phyloP scores from a whole-genome alignment of 2,113 vertebrate species.

The Sphyrna mokarran region DNA sequence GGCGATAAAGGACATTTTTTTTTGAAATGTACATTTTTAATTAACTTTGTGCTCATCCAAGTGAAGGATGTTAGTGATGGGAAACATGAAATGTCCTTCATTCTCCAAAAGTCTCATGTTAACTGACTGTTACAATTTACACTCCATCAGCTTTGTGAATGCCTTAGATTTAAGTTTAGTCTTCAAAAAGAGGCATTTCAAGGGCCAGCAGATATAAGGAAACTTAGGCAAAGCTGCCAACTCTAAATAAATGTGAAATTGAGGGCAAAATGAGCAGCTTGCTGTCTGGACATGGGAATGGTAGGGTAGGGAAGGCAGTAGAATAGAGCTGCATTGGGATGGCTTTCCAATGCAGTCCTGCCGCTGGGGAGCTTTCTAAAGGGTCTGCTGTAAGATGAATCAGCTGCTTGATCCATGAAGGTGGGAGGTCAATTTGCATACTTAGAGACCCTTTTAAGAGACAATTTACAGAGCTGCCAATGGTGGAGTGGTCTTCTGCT shows the following conservation, averaged over 20 bases:
- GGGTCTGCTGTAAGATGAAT: too few relatives aligned
- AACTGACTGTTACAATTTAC: background rate
- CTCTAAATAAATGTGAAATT: background rate
- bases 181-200: background rate
- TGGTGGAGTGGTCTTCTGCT: too few relatives aligned
- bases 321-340: too few relatives aligned
- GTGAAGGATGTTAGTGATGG: background rate
- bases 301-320: background rate
- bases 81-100: background rate
- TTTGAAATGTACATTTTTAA: background rate
- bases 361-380: too few relatives aligned
- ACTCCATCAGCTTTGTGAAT: background rate
- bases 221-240: background rate
- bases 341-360: too few relatives aligned
- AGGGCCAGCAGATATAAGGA: background rate
- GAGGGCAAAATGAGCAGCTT: too few relatives aligned
- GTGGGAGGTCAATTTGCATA: too few relatives aligned
- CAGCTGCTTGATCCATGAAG: too few relatives aligned
- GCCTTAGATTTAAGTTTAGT: background rate
- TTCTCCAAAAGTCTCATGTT: background rate
- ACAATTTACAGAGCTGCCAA: too few relatives aligned
- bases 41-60: slow-evolving; percentile 8
- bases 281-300: too few relatives aligned
- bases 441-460: too few relatives aligned
- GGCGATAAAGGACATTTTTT: background rate